These are phyloP conservation scores for Ciona savignyi DNA, from an alignment of 23 tunicate genomes.

Conservation along the genomic window DNA sequence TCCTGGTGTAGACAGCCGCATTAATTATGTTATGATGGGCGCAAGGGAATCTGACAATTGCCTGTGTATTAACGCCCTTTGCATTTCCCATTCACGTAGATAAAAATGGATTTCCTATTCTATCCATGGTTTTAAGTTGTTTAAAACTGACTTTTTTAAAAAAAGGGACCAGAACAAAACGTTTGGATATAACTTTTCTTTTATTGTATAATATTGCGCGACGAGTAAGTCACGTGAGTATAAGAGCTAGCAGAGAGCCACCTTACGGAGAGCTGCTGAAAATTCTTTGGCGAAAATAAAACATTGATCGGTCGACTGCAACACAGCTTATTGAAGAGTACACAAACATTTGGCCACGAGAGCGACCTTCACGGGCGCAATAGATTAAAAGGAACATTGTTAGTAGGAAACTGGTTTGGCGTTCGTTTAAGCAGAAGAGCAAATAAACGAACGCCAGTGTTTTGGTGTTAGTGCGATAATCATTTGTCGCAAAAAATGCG, in stretches of 20 bases:
- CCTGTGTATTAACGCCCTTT: too few relatives aligned
- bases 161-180: too few relatives aligned
- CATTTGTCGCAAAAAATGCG: not conserved
- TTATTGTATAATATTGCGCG: not conserved
- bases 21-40: too few relatives aligned
- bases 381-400: not conserved
- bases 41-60: too few relatives aligned
- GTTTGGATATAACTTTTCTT: not conserved
- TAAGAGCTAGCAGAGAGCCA: not conserved
- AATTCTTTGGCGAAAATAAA: too few relatives aligned
- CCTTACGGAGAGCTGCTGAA: not conserved
- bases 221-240: not conserved
- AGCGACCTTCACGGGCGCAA: not conserved
- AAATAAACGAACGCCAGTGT: not conserved
- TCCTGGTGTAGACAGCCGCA: too few relatives aligned
- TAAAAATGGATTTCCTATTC: too few relatives aligned
- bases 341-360: not conserved
- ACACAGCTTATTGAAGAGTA: not conserved
- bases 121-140: too few relatives aligned
- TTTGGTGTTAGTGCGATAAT: not conserved
- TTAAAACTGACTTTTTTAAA: too few relatives aligned
- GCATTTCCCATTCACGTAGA: too few relatives aligned
- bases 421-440: not conserved
- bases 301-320: not conserved
- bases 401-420: not conserved